Base-by-base conservation (phyloP, 2,888 invertebrate genomes). In the Drosophila stalkeri region DNA sequence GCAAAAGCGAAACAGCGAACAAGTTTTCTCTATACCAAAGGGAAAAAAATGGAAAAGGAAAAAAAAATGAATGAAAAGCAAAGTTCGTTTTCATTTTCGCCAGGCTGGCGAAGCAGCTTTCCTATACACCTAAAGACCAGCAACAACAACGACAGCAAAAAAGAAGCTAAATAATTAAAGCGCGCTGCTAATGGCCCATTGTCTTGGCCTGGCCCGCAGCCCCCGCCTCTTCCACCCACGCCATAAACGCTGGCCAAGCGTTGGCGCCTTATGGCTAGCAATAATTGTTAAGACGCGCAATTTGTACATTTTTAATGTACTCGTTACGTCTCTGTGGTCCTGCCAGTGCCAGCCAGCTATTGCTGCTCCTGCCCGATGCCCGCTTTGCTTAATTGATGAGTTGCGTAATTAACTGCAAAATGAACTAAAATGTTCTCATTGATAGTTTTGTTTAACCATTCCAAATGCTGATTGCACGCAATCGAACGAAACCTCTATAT, bases 351-450 rank as follows among this genome's bases (percentile, higher is more conserved):
- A 37, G 37, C 18, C 55, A 37, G 39, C 23, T 23, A 23, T 8
- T 7, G 9, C 41, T 23, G 9, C 51, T 20, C 12, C 51, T 12
- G 12, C 7, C 8, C 35, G 16, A 3, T 3, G 11, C 16, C 41
- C 41, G 55, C 41, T 27, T 64, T 70, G 72, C 75, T 68, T 90
- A 91, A 91, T 91, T 91, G 90, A 90, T 90, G 90, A 86, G 88
- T 89, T 91, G 89, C 83, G 90, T 88, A 90, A 91, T 91, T 90
- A 91, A 91, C 82, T 91, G 91, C 86, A 91, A 91, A 89, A 72
- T 75, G 80, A 84, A 77, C 72, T 52, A 60, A 70, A 86, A 80
- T 65, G 82, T 65, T 79, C 49, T 68, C 67, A 87, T 78, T 76
- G 77, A 80, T 74, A 80, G 80, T 70, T 77, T 57, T 66, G 57